Evolutionary conservation across 2,888 invertebrate genomes (phyloP), one percentile per base, ranked within the genome.

Genomic region (Chymomyza caudatula): DNA sequence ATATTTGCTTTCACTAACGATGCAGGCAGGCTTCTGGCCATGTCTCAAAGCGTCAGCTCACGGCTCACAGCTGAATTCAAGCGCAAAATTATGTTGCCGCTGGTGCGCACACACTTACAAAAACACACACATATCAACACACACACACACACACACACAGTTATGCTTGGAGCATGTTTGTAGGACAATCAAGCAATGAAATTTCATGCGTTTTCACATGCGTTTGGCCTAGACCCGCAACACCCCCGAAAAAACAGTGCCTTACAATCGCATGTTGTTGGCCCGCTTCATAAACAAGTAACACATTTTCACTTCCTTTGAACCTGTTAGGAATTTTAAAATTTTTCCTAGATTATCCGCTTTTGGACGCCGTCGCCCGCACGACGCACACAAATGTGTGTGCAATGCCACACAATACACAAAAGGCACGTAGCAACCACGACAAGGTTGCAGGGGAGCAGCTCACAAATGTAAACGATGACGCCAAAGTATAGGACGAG

Each of bases 181-280:
- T 71, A 74, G 81, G 74, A 82, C 84, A 82, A 82, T 85, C 82
- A 83, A 86, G 86, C 86, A 84, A 86, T 86, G 86, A 86, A 83
- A 86, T 86, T 83, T 83, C 85, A 81, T 81, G 85, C 80, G 81
- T 81, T 81, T 85, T 78, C 80, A 85, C 85, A 85, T 82, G 84
- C 86, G 84, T 78, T 82, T 74, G 57, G 53, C 58, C 20, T 51
- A 23, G 54, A 25, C 23, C 23, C 54, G 54, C 54, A 44, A 4
- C 25, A 37, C 51, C 51, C 51, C 20, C 51, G 8, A 6, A 17
- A 4, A 0, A 2, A 8, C 51, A 51, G 11, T 44, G 4, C 44
- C 13, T 13, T 17, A 47, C 47, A 15, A 17, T 47, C 47, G 15
- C 17, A 19, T 47, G 17, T 47, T 47, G 20, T 51, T 51, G 17